Conservation (phyloP, 2,113 vertebrate genomes). For the Lipotes vexillifer region DNA sequence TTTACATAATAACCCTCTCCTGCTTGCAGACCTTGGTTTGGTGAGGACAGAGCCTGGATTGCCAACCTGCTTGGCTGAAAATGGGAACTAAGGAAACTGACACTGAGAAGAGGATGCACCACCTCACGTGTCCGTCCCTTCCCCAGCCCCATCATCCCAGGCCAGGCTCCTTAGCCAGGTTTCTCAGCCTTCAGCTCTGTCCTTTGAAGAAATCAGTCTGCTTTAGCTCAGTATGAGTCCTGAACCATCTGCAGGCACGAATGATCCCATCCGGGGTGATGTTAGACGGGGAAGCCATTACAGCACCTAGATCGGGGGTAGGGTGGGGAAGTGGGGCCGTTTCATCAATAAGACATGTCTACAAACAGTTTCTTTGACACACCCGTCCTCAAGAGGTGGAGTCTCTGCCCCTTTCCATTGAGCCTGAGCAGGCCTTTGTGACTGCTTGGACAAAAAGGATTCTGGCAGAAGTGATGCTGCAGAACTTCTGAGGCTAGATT, state of each 20-base stretch:
- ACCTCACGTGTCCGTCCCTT: too few species aligned
- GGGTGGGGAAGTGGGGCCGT: too few species aligned
- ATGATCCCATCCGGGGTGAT: neutral
- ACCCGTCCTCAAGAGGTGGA: neutral
- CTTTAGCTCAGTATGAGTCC: neutral
- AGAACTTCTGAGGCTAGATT: neutral
- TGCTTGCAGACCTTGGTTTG: neutral
- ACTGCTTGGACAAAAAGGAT: neutral
- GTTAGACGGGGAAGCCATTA: neutral
- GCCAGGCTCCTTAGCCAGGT: neutral
- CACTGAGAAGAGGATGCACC: neutral
- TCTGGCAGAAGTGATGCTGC: neutral
- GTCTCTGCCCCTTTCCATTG: neutral
- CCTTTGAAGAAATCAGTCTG: neutral
- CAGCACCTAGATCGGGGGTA: neutral
- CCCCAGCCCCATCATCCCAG: rapidly evolving
- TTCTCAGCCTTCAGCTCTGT: neutral
- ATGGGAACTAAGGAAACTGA: neutral
- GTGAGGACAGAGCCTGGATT: neutral
- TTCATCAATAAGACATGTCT: neutral
- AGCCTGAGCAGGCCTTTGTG: neutral
- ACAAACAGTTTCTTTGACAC: neutral
- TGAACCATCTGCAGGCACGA: neutral
- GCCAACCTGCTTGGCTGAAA: neutral
- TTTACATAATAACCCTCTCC: neutral